Evolutionary conservation across 2,888 invertebrate species (phyloP).

Genomic region (Drosophila tanythrix): DNA sequence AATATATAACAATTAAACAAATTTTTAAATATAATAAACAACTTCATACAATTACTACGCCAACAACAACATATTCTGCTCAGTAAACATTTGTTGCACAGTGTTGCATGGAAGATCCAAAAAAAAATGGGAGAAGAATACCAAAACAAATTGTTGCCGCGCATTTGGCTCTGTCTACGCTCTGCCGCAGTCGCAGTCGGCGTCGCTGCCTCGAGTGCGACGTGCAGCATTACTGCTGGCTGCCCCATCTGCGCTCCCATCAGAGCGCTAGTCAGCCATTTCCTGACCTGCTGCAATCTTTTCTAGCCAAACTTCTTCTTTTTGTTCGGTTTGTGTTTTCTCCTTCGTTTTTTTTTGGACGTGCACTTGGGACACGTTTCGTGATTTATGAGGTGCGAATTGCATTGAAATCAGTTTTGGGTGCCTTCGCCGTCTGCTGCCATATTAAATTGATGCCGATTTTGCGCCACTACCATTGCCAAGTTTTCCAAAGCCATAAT

Average conservation of each 20-base stretch:
- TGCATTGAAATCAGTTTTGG: constrained; percentile 82
- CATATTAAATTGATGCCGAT: constrained; percentile 78
- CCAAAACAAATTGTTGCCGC: constrained; percentile 48
- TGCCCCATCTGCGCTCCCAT: constrained; percentile 14
- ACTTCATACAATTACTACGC: background rate
- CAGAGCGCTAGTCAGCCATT: constrained; percentile 35
- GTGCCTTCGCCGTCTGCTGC: constrained; percentile 28
- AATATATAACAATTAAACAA: background rate
- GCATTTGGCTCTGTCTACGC: constrained; percentile 7
- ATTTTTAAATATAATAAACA: background rate
- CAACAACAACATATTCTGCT: background rate
- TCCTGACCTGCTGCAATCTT: constrained; percentile 65
- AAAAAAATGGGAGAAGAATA: constrained; percentile 4
- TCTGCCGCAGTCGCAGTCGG: background rate
- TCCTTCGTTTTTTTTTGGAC: constrained; percentile 26
- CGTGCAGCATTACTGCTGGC: background rate
- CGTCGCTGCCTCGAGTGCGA: background rate
- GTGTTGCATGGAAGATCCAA: constrained; percentile 3
- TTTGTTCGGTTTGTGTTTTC: background rate
- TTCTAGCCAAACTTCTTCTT: constrained; percentile 54
- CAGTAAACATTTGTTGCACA: constrained; percentile 1
- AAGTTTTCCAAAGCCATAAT: constrained; percentile 33
- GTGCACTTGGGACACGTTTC: constrained; percentile 84
- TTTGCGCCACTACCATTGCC: constrained; percentile 54
- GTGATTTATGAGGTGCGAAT: constrained; percentile 85